These are phyloP conservation scores for Apus apus DNA, from an alignment of 2,113 vertebrate species.

Conservation along the genomic window DNA sequence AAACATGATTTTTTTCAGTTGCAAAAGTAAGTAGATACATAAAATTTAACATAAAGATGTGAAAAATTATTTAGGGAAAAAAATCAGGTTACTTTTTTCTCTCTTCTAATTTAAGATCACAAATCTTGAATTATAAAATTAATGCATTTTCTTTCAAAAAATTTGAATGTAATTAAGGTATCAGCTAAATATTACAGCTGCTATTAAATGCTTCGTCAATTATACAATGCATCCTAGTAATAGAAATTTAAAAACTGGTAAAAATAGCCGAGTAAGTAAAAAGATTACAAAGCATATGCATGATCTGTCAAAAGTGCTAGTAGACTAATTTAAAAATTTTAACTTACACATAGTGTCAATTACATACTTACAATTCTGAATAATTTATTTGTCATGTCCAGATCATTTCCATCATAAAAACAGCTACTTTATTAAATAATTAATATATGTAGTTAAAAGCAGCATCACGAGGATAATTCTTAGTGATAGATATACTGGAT, in stretches of 20 bases:
- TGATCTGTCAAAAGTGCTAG: slow-evolving; percentile 6
- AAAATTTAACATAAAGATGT: not conserved
- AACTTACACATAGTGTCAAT: slow-evolving; percentile 18
- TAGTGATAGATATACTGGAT: slow-evolving; percentile 33
- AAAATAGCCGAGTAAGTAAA: slow-evolving; percentile 6
- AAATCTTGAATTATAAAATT: not conserved
- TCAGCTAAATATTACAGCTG: not conserved
- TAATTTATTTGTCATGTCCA: slow-evolving; percentile 52
- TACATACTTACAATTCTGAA: slow-evolving; percentile 41
- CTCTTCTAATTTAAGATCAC: not conserved
- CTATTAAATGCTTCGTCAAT: not conserved
- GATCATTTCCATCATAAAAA: slow-evolving; percentile 56
- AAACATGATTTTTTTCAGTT: not conserved
- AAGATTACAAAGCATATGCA: not conserved
- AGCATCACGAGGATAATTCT: slow-evolving; percentile 58
- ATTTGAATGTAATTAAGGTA: not conserved
- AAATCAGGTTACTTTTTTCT: not conserved
- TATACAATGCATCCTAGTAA: not conserved
- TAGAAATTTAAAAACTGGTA: not conserved
- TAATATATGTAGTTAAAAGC: slow-evolving; percentile 45
- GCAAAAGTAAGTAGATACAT: not conserved
- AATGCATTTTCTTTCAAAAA: not conserved
- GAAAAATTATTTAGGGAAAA: not conserved
- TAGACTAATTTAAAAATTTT: slow-evolving; percentile 32
- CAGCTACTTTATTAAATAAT: slow-evolving; percentile 60